These are phyloP conservation scores for Drosophila fungiperda DNA, from an alignment of 2,888 invertebrate species.

Conservation along the genomic window DNA sequence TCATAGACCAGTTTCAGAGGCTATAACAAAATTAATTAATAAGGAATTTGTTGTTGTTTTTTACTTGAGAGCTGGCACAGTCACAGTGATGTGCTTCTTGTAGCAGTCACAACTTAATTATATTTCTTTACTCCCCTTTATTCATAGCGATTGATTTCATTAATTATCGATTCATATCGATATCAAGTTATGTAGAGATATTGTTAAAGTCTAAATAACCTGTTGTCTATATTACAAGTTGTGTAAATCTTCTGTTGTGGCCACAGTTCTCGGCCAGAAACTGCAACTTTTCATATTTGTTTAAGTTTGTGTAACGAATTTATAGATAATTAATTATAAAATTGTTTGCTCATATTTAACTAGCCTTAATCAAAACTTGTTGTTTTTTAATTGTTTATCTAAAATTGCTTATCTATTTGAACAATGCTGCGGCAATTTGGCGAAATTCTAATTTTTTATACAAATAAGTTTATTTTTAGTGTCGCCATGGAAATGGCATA, in stretches of 20 bases:
- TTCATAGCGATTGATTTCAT: not conserved
- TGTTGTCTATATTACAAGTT: not conserved
- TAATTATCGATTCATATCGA: no score
- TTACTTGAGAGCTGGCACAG: not conserved
- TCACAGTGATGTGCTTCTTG: constrained; percentile 8
- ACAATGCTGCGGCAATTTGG: not conserved
- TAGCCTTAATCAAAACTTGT: no score
- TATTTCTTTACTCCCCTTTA: not conserved
- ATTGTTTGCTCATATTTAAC: not conserved
- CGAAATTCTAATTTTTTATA: not conserved
- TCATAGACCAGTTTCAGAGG: constrained; percentile 1
- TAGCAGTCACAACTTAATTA: not conserved
- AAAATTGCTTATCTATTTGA: not conserved
- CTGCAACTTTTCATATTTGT: constrained; percentile 1
- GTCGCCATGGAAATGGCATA: not conserved
- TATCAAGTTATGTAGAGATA: no score
- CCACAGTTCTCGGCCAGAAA: not conserved
- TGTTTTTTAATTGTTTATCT: not conserved
- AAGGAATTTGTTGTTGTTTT: constrained; percentile 18
- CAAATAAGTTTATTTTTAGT: not conserved
- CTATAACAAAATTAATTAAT: constrained; percentile 48
- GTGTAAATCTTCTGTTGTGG: not conserved
- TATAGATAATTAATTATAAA: not conserved
- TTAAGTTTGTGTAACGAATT: not conserved
- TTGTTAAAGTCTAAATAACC: no score